phyloP scores from a whole-genome alignment of 1,140 invertebrate species.

The Probaryconus sp. region DNA sequence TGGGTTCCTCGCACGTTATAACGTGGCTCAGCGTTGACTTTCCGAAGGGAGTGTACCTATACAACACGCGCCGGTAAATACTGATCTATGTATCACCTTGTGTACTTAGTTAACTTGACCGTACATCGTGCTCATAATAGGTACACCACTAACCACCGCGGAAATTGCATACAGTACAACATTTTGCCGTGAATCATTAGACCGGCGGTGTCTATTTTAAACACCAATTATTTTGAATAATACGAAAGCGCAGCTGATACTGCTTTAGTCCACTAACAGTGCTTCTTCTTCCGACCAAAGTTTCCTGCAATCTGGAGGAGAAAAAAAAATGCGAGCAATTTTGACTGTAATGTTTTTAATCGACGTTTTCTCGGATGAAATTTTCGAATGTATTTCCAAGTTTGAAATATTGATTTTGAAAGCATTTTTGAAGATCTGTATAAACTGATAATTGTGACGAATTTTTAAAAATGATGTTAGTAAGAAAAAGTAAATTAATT shows the following conservation, averaged over 20 bases:
- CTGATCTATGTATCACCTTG: conserved; percentile 45
- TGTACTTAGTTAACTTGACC: conserved; percentile 46
- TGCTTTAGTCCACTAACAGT: too few relatives aligned
- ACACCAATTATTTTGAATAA: conserved; percentile 30
- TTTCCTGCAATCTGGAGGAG: too few relatives aligned
- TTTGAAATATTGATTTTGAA: too few relatives aligned
- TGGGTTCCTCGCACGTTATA: conserved; percentile 2
- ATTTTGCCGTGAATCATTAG: conserved; percentile 40
- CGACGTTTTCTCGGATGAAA: too few relatives aligned
- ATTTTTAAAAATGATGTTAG: too few relatives aligned
- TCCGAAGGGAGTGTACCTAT: conserved; percentile 17
- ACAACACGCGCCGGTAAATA: conserved; percentile 33
- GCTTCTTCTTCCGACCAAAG: too few relatives aligned
- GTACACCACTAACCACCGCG: conserved; percentile 36
- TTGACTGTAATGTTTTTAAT: too few relatives aligned
- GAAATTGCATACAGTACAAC: conserved; percentile 40
- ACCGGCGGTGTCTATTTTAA: conserved; percentile 24
- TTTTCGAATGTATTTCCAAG: too few relatives aligned
- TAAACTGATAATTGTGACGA: too few relatives aligned
- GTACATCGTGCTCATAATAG: conserved; percentile 40
- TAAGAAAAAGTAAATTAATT: too few relatives aligned
- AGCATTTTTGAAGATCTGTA: too few relatives aligned
- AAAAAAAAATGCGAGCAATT: too few relatives aligned
- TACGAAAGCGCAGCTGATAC: conserved; percentile 13
- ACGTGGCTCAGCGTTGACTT: conserved; percentile 12